Conservation (phyloP, 2,113 vertebrate species). For the Aptenodytes patagonicus region DNA sequence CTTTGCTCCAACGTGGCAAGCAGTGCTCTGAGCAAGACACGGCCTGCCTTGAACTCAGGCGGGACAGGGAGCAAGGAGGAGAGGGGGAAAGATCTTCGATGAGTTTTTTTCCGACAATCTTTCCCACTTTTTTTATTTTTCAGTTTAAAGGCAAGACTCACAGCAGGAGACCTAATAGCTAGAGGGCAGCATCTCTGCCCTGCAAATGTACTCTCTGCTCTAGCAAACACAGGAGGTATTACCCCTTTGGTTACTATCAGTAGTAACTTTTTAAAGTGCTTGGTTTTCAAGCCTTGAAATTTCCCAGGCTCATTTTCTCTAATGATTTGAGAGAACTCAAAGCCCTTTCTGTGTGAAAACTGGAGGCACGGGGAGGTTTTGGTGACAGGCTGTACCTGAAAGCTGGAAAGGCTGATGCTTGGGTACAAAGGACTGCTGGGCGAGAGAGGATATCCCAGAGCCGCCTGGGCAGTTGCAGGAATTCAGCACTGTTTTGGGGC, state of each 20-base stretch:
- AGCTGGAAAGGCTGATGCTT: not conserved
- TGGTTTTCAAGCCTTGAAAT: not conserved
- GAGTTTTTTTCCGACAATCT: not conserved
- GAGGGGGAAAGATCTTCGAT: not conserved
- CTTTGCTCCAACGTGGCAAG: not conserved
- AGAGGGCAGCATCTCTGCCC: not conserved
- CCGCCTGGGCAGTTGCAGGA: rapidly evolving
- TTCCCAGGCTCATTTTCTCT: not conserved
- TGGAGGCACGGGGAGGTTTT: not conserved
- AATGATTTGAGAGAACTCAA: not conserved
- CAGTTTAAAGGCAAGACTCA: not conserved
- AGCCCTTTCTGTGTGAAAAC: not conserved
- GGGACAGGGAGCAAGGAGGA: not conserved
- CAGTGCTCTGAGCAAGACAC: not conserved
- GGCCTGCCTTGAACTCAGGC: not conserved
- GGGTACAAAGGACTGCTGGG: rapidly evolving
- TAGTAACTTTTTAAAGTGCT: not conserved
- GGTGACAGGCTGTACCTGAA: not conserved
- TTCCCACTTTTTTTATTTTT: not conserved
- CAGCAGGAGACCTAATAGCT: not conserved
- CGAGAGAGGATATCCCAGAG: not conserved
- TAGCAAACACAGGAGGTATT: not conserved
- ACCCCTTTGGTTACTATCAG: not conserved
- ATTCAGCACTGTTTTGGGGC: not conserved
- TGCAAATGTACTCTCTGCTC: not conserved